These are phyloP conservation scores for Geotrupes spiniger DNA, from an alignment of 2,888 invertebrate species.

Conservation along the genomic window DNA sequence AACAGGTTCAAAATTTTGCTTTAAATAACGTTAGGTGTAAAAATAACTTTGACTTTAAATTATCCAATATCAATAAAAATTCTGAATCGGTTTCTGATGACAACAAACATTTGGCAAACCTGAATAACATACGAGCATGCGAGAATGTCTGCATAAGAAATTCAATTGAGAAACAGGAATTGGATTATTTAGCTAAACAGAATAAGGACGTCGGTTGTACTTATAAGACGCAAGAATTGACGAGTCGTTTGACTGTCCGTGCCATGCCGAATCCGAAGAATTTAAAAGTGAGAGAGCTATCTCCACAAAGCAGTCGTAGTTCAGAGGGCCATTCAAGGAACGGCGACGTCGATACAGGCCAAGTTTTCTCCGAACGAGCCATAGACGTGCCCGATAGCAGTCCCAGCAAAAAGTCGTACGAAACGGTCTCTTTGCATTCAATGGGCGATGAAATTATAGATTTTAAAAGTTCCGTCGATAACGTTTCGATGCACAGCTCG, in stretches of 20 bases:
- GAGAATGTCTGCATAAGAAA: slow-evolving; percentile 38
- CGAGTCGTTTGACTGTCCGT: slow-evolving; percentile 58
- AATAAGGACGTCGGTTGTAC: too few relatives aligned
- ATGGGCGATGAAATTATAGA: slow-evolving; percentile 32
- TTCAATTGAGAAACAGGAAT: slow-evolving; percentile 30
- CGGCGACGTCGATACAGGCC: slow-evolving; percentile 32
- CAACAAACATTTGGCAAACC: slow-evolving; percentile 36
- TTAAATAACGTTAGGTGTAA: slow-evolving; percentile 32
- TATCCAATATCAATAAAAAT: slow-evolving; percentile 20
- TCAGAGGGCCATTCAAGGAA: slow-evolving; percentile 36
- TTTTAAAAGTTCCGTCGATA: slow-evolving; percentile 51
- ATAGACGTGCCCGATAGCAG: slow-evolving; percentile 43
- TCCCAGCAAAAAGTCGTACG: slow-evolving; percentile 32
- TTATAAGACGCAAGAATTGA: slow-evolving; percentile 11
- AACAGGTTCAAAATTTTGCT: slow-evolving; percentile 13
- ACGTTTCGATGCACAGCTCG: slow-evolving; percentile 59
- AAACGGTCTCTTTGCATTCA: slow-evolving; percentile 34
- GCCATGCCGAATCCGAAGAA: slow-evolving; percentile 62
- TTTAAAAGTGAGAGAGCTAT: slow-evolving; percentile 20
- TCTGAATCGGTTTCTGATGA: slow-evolving; percentile 21
- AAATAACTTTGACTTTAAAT: slow-evolving; percentile 27
- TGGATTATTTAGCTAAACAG: slow-evolving; percentile 12
- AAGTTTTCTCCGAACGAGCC: slow-evolving; percentile 39
- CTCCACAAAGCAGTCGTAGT: slow-evolving; percentile 19
- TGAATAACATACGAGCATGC: slow-evolving; percentile 46